Conservation (phyloP, 1,140 invertebrate species). For the fruit fly (Drosophila melanogaster) region DNA sequence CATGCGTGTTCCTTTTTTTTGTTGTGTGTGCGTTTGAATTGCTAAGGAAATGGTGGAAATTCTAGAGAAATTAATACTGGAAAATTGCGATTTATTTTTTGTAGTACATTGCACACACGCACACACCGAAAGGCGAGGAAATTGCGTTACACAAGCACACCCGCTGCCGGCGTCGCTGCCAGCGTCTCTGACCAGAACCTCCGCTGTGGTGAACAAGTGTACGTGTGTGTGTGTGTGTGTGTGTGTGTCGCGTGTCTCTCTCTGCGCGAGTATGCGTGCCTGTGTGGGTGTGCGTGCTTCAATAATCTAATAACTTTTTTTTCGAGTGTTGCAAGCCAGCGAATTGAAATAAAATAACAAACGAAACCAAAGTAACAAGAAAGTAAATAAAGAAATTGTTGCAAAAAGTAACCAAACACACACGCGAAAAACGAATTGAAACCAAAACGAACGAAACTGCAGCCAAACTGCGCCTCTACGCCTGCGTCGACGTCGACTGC, state of each 20-base stretch:
- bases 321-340: constrained; percentile 47
- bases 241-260: constrained; percentile 43
- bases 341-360: constrained; percentile 38
- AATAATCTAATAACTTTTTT: constrained; percentile 53
- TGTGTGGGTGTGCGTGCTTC: constrained; percentile 44
- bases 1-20: constrained; percentile 32
- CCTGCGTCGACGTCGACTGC: constrained; percentile 18
- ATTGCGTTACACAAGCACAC: constrained; percentile 79
- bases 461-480: not conserved
- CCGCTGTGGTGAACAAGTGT: constrained; percentile 47
- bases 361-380: constrained; percentile 25
- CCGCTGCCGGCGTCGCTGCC: constrained; percentile 30
- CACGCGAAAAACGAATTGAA: constrained; percentile 21
- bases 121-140: constrained; percentile 40
- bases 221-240: constrained; percentile 29
- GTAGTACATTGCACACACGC: constrained; percentile 16
- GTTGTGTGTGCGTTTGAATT: constrained; percentile 11
- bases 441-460: constrained; percentile 23
- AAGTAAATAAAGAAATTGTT: constrained; percentile 43
- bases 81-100: constrained; percentile 31
- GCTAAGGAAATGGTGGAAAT: constrained; percentile 19
- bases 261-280: constrained; percentile 26
- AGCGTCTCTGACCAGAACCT: constrained; percentile 26
- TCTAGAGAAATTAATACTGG: constrained; percentile 20
- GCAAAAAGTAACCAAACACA: constrained; percentile 40